Evolutionary conservation across 2,888 invertebrate genomes (phyloP).

Genomic region (Clostera curtula): DNA sequence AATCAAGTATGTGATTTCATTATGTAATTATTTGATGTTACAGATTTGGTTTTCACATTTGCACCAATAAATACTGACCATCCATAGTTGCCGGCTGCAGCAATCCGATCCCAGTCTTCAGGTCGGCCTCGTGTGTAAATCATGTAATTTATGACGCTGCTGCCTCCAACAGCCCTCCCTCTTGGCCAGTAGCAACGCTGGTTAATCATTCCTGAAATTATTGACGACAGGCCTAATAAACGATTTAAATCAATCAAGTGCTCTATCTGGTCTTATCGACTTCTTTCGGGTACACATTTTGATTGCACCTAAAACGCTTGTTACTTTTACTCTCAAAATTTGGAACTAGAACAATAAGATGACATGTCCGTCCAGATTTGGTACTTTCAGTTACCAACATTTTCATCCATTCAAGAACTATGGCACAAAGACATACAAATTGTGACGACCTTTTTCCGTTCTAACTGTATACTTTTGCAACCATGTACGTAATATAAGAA

Average conservation of each 20-base stretch:
- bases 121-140: constrained; percentile 84
- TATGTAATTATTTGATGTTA: background rate
- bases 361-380: too few species aligned
- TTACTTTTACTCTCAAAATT: too few species aligned
- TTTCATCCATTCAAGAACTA: too few species aligned
- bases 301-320: too few species aligned
- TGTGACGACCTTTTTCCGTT: too few species aligned
- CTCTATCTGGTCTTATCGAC: background rate
- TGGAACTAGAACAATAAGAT: too few species aligned
- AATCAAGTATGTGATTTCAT: background rate
- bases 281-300: background rate
- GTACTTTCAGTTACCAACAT: too few species aligned
- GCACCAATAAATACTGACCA: constrained; percentile 64
- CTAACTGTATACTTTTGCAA: too few species aligned
- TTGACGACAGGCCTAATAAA: background rate
- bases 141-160: constrained; percentile 78
- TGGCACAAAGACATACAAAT: too few species aligned
- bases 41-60: too few species aligned
- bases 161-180: constrained; percentile 76
- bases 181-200: constrained; percentile 64
- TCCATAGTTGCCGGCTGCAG: constrained; percentile 79
- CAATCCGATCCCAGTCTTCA: constrained; percentile 82
- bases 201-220: constrained; percentile 44
- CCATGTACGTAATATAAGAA: too few species aligned
- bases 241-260: too few species aligned